phyloP scores from a whole-genome alignment of 2,888 invertebrate species.

The Tetanocera ferruginea region DNA sequence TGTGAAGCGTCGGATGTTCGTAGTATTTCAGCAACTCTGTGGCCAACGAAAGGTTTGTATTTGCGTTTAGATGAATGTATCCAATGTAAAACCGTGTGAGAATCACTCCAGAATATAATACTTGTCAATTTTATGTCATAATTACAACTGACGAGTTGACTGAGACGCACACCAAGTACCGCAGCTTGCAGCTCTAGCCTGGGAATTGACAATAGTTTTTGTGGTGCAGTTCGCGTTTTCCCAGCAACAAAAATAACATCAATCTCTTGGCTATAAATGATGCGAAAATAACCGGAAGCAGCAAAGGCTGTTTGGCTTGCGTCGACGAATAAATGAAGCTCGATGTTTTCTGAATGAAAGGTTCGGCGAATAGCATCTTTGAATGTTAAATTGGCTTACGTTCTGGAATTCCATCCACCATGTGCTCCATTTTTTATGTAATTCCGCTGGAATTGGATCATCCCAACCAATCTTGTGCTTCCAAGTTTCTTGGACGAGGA shows the following conservation, averaged over 20 bases:
- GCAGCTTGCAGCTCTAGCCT: neutral
- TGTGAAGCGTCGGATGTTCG: too few species aligned
- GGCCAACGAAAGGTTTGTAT: neutral
- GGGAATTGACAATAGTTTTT: too few species aligned
- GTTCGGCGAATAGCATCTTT: too few species aligned
- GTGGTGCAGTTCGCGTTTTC: too few species aligned
- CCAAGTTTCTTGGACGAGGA: too few species aligned
- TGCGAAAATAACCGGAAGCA: neutral
- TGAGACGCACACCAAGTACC: neutral
- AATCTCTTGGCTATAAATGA: neutral
- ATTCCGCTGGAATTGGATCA: too few species aligned
- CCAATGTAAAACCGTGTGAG: neutral
- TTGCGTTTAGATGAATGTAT: neutral
- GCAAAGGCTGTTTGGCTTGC: neutral
- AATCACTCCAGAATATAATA: neutral
- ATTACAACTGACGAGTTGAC: neutral
- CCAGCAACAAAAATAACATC: neutral
- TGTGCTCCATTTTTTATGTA: neutral
- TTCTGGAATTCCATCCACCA: neutral
- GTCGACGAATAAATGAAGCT: too few species aligned
- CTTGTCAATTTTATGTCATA: neutral
- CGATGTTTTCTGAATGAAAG: too few species aligned
- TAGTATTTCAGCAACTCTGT: slow-evolving; percentile 4
- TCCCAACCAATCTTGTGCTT: too few species aligned
- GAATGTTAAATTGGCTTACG: neutral